These are phyloP conservation scores for Drosophila robusta DNA, from an alignment of 2,888 invertebrate species.

Conservation along the genomic window DNA sequence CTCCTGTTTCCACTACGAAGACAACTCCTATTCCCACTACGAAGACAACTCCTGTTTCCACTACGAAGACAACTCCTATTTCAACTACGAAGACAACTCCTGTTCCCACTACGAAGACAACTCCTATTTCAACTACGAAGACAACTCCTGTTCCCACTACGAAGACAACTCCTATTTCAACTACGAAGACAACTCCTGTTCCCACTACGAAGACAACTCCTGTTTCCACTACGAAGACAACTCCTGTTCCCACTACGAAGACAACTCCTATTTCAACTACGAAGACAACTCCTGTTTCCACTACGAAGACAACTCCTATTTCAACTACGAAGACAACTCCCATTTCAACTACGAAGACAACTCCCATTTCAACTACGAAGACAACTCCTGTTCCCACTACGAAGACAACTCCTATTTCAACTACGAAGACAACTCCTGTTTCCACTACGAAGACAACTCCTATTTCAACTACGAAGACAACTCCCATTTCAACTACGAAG, in stretches of 20 bases:
- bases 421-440: too few relatives aligned
- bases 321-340: background rate
- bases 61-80: too few relatives aligned
- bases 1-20: background rate
- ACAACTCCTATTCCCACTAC: background rate
- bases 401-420: too few relatives aligned
- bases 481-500: too few relatives aligned
- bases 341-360: background rate
- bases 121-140: background rate
- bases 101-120: background rate
- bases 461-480: too few relatives aligned
- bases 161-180: background rate
- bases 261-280: background rate
- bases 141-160: background rate
- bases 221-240: background rate
- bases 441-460: too few relatives aligned
- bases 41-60: too few relatives aligned
- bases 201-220: background rate
- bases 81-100: background rate
- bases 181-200: background rate
- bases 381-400: background rate
- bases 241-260: background rate
- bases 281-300: background rate
- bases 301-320: background rate
- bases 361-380: background rate